A percentile compares a stretch with the other conserved stretches of the same genome.
These are phyloP conservation scores for Astyanax mexicanus DNA, from an alignment of 2,797 vertebrate species.

Conservation along the genomic window DNA sequence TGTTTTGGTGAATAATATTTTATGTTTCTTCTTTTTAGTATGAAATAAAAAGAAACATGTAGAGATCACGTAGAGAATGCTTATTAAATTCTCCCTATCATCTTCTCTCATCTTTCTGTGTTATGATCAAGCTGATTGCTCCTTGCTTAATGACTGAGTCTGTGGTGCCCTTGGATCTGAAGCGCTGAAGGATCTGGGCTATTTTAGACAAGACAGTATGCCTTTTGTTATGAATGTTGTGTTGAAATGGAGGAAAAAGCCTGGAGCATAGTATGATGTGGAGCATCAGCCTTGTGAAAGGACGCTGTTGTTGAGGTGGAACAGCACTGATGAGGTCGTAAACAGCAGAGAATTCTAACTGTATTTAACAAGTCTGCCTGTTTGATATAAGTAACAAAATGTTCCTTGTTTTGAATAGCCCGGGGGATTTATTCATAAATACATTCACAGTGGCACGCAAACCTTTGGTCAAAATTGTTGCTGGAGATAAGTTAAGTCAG, in stretches of 20 bases:
- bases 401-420: slow-evolving; percentile 50
- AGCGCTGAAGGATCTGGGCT: slow-evolving; percentile 37
- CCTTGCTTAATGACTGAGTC: slow-evolving; percentile 47
- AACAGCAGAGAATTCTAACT: slow-evolving; percentile 45
- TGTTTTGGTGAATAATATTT: background rate
- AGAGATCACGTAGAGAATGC: slow-evolving; percentile 3
- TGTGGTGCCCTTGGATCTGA: slow-evolving; percentile 40
- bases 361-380: slow-evolving; percentile 51
- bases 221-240: slow-evolving; percentile 57
- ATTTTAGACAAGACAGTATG: slow-evolving; percentile 54
- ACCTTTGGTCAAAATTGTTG: too few relatives aligned
- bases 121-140: slow-evolving; percentile 51
- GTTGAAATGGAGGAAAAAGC: slow-evolving; percentile 49
- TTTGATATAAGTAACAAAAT: slow-evolving; percentile 53
- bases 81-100: slow-evolving; percentile 24
- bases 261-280: slow-evolving; percentile 46
- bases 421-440: slow-evolving; percentile 35
- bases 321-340: slow-evolving; percentile 56
- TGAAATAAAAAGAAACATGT: slow-evolving; percentile 53
- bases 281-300: slow-evolving; percentile 54
- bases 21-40: background rate
- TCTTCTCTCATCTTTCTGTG: slow-evolving; percentile 2
- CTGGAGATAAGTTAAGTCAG: too few relatives aligned
- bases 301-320: slow-evolving; percentile 53
- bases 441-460: too few relatives aligned